phyloP scores from a whole-genome alignment of 2,797 vertebrate species.

The Staurois parvus region DNA sequence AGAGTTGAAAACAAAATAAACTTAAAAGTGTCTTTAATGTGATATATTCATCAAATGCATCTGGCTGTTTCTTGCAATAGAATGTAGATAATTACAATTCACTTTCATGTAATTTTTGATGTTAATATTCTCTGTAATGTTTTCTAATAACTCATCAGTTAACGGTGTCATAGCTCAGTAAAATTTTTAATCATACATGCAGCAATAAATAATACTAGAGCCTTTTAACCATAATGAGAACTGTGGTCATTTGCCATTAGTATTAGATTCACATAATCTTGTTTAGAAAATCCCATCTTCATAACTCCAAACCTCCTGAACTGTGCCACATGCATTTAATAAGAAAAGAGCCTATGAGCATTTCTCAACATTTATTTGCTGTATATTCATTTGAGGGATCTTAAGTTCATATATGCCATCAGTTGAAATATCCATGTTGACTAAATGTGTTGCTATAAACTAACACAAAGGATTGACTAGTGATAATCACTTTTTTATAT shows the following conservation, averaged over 20 bases:
- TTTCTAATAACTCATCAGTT: constrained; percentile 74
- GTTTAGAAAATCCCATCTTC: constrained; percentile 50
- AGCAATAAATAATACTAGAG: constrained; percentile 64
- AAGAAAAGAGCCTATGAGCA: constrained; percentile 13
- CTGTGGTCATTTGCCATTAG: constrained; percentile 47
- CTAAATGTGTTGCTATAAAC: neutral
- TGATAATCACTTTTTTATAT: too few relatives aligned
- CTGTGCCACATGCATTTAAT: constrained; percentile 46
- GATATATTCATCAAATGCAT: neutral
- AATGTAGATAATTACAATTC: constrained; percentile 74
- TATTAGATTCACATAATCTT: constrained; percentile 49
- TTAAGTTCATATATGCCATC: neutral
- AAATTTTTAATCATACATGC: constrained; percentile 66
- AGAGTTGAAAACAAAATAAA: neutral
- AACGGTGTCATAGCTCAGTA: constrained; percentile 65
- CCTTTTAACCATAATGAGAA: constrained; percentile 58
- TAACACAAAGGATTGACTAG: too few relatives aligned
- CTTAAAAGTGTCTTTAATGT: constrained; percentile 1
- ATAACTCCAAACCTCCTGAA: constrained; percentile 39
- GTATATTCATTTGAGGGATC: constrained; percentile 15
- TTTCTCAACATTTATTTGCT: constrained; percentile 16
- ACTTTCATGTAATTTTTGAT: constrained; percentile 76
- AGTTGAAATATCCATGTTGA: neutral
- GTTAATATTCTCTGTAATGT: constrained; percentile 75
- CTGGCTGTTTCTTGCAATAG: constrained; percentile 65